A percentile compares a stretch with the other conserved stretches of the same genome.
Conservation (phyloP, 30 jellyfish, hydroid and myxozoan species). For the Aurelia sp. region DNA sequence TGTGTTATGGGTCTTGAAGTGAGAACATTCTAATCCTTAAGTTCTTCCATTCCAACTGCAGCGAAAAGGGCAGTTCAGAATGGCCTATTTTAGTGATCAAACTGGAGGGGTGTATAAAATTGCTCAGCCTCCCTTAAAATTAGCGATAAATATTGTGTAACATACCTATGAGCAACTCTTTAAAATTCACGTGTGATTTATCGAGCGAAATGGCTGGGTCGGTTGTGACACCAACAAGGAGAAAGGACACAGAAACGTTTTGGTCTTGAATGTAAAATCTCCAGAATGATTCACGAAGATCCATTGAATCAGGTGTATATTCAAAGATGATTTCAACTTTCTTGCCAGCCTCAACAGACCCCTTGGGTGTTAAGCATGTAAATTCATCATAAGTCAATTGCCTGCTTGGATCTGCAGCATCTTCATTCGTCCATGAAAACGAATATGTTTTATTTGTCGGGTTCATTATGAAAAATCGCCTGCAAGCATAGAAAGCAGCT, state of each 20-base stretch:
- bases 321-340: constrained; percentile 78
- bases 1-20: too few relatives aligned
- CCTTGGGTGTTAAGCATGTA: constrained; percentile 69
- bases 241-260: constrained; percentile 83
- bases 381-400: constrained; percentile 20
- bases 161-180: constrained; percentile 84
- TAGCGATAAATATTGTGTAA: background rate
- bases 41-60: too few relatives aligned
- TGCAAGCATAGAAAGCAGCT: background rate
- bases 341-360: constrained; percentile 85
- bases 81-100: too few relatives aligned
- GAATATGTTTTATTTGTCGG: constrained; percentile 85
- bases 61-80: too few relatives aligned
- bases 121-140: too few relatives aligned
- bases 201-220: constrained; percentile 93
- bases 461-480: constrained; percentile 79
- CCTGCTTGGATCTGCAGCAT: constrained; percentile 32
- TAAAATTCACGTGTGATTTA: constrained; percentile 83
- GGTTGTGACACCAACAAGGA: constrained; percentile 81
- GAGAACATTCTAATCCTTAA: too few relatives aligned
- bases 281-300: constrained; percentile 90
- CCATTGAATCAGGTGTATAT: constrained; percentile 71
- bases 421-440: constrained; percentile 83
- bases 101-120: too few relatives aligned
- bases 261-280: constrained; percentile 74